Percentiles rank a stretch among this genome's conserved stretches.
Conservation (phyloP, 1,140 invertebrate species). For the Cyclina sinensis region DNA sequence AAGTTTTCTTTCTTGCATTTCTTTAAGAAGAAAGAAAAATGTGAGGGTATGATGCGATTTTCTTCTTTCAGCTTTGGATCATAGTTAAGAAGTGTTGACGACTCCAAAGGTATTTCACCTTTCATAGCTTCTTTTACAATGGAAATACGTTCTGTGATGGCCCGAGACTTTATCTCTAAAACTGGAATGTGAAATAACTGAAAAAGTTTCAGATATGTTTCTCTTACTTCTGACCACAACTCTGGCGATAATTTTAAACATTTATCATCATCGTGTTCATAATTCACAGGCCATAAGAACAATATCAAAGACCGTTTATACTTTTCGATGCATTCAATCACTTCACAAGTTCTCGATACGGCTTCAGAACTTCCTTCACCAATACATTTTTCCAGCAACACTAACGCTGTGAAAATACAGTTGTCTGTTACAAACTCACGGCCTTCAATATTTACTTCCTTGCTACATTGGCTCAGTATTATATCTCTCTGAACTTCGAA, state of each 20-base stretch:
- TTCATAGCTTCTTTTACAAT: not conserved
- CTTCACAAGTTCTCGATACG: not conserved
- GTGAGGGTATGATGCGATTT: not conserved
- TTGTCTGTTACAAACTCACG: constrained; percentile 26
- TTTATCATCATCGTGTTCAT: constrained; percentile 19
- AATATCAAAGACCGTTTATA: constrained; percentile 31
- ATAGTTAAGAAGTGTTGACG: constrained; percentile 8
- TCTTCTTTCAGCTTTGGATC: not conserved
- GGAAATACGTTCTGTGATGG: not conserved
- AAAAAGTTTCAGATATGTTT: constrained; percentile 13
- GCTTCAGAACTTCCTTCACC: not conserved
- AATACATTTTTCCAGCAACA: constrained; percentile 18
- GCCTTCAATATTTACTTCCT: not conserved
- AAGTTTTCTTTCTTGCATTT: not conserved
- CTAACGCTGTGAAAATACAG: constrained; percentile 26
- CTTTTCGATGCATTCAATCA: constrained; percentile 16
- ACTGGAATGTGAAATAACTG: constrained; percentile 3
- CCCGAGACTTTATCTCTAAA: not conserved
- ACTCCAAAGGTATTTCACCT: constrained; percentile 11
- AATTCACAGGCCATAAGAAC: not conserved
- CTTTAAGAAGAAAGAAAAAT: constrained; percentile 22
- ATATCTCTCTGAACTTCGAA: constrained; percentile 28
- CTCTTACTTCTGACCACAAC: not conserved
- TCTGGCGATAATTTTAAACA: constrained; percentile 17
- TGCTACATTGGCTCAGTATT: not conserved